Evolutionary conservation across 2,797 vertebrate genomes (phyloP).

Genomic region (Euphonia xanthogaster): DNA sequence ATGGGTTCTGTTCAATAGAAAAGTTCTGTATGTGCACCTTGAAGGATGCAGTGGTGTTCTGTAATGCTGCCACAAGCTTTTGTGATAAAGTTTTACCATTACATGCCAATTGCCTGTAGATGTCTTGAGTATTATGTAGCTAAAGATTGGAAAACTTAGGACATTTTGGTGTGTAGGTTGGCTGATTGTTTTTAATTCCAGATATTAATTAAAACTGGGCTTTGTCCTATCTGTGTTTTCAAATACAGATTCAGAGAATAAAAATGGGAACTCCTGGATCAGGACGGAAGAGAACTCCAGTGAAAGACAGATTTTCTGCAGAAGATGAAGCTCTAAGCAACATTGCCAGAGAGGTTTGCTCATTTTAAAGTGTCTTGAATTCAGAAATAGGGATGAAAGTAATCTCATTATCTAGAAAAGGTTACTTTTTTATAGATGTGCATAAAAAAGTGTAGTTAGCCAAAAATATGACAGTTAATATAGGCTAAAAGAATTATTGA

Average conservation of each 20-base stretch:
- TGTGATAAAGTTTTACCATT: not conserved
- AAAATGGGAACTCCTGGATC: slow-evolving; percentile 95
- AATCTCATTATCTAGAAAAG: not conserved
- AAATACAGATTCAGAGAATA: slow-evolving; percentile 32
- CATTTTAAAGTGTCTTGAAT: not conserved
- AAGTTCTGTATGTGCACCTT: not conserved
- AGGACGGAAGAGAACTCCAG: slow-evolving; percentile 93
- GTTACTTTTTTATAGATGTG: not conserved
- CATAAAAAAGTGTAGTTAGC: not conserved
- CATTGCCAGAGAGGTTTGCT: slow-evolving; percentile 94
- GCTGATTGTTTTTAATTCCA: slow-evolving; percentile 24
- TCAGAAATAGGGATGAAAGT: not conserved
- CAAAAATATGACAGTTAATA: not conserved
- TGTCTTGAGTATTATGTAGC: not conserved
- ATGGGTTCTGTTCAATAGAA: not conserved
- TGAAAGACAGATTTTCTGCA: slow-evolving; percentile 97
- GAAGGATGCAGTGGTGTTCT: not conserved
- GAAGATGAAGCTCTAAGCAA: slow-evolving; percentile 96
- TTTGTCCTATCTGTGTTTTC: slow-evolving; percentile 6
- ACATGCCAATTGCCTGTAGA: not conserved
- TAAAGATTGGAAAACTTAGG: not conserved
- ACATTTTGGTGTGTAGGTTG: not conserved
- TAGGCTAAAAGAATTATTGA: not conserved
- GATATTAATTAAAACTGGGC: slow-evolving; percentile 10
- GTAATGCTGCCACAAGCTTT: not conserved